A percentile compares a stretch with the other conserved stretches of the same genome.
These are phyloP conservation scores for Leistus spinibarbis DNA, from an alignment of 2,888 invertebrate genomes.

Conservation along the genomic window DNA sequence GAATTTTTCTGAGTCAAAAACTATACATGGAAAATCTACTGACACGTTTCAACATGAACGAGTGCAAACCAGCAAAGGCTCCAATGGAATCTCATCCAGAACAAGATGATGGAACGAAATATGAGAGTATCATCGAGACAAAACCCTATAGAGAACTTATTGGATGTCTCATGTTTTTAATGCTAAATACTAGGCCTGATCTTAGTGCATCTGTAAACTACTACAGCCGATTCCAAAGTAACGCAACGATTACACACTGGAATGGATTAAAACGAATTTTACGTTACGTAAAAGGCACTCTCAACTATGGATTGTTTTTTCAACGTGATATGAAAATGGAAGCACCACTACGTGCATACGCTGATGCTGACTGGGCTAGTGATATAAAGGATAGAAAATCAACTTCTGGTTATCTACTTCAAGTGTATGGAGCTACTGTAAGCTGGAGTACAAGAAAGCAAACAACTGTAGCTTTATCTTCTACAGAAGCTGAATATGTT, in stretches of 20 bases:
- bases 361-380: conserved; percentile 42
- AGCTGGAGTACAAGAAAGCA: conserved; percentile 47
- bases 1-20: too few relatives aligned
- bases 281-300: neutral
- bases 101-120: too few relatives aligned
- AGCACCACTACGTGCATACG: conserved; percentile 38
- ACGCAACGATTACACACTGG: neutral
- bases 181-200: conserved; percentile 40
- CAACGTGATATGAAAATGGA: neutral
- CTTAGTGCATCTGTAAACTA: conserved; percentile 35
- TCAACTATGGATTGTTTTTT: too few relatives aligned
- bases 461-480: conserved; percentile 41
- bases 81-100: too few relatives aligned
- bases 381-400: conserved; percentile 39
- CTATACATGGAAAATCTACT: too few relatives aligned
- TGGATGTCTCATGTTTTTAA: conserved; percentile 42
- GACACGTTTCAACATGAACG: too few relatives aligned
- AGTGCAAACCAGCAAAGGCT: too few relatives aligned
- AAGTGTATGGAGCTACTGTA: conserved; percentile 43
- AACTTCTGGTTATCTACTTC: conserved; percentile 39
- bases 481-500: too few relatives aligned
- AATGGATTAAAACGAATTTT: neutral
- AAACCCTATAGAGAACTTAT: conserved; percentile 42
- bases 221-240: neutral
- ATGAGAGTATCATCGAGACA: too few relatives aligned